These are phyloP conservation scores for Pelobates fuscus DNA, from an alignment of 2,113 vertebrate genomes.

Conservation along the genomic window DNA sequence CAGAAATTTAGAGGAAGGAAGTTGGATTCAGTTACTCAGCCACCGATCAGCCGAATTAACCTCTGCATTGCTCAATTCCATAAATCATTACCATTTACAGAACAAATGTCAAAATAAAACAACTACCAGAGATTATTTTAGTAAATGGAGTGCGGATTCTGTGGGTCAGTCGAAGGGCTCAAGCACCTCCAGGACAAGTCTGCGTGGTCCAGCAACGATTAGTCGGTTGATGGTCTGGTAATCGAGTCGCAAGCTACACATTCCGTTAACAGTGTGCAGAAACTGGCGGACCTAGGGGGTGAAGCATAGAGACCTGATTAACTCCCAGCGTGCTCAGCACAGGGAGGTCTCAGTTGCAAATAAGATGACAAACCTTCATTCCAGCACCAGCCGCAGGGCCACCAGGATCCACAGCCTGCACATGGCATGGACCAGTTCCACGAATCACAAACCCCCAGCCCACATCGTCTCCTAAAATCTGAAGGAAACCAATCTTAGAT, in stretches of 20 bases:
- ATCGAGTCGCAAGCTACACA: slow-evolving; percentile 74
- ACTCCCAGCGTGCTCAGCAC: too few relatives aligned
- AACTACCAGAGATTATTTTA: too few relatives aligned
- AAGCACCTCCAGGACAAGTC: slow-evolving; percentile 80
- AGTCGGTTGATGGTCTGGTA: slow-evolving; percentile 78
- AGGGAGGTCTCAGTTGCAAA: too few relatives aligned
- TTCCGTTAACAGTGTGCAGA: slow-evolving; percentile 79
- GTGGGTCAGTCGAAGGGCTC: slow-evolving; percentile 72
- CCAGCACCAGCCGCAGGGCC: slow-evolving; percentile 84
- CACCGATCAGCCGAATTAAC: too few relatives aligned
- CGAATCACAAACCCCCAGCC: slow-evolving; percentile 88
- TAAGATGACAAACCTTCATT: slow-evolving; percentile 70
- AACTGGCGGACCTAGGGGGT: slow-evolving; percentile 77
- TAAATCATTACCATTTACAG: too few relatives aligned
- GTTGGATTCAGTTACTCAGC: too few relatives aligned
- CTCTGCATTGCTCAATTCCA: too few relatives aligned
- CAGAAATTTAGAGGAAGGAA: too few relatives aligned
- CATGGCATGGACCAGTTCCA: slow-evolving; percentile 78
- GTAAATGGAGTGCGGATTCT: too few relatives aligned
- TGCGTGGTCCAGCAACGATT: slow-evolving; percentile 82
- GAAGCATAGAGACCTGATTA: too few relatives aligned
- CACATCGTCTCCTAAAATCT: slow-evolving; percentile 83
- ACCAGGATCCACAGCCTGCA: slow-evolving; percentile 86
- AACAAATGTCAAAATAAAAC: too few relatives aligned
- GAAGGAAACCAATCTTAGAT: background rate